A percentile compares a stretch with the other conserved stretches of the same genome.
phyloP scores from a whole-genome alignment of 2,113 vertebrate species.

The Spilogale gracilis region DNA sequence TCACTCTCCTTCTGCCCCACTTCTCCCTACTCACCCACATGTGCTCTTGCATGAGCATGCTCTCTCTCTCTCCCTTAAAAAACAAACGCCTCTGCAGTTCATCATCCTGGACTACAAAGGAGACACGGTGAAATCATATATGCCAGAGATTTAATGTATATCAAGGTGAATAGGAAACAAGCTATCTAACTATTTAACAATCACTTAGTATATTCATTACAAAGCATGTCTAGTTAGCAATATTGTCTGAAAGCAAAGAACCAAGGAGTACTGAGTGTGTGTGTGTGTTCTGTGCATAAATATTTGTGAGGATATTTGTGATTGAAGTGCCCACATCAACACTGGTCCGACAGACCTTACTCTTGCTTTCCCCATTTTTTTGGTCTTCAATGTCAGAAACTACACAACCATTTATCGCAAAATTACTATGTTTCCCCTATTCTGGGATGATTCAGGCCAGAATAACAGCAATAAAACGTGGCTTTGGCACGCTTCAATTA shows the following conservation, averaged over 20 bases:
- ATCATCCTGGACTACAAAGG: not conserved
- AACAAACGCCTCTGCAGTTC: not conserved
- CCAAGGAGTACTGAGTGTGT: not conserved
- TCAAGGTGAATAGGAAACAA: not conserved
- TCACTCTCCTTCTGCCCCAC: too few species aligned
- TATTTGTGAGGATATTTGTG: not conserved
- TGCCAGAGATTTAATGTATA: not conserved
- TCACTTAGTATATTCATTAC: not conserved
- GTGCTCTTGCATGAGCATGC: rapidly evolving
- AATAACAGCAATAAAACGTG: not conserved
- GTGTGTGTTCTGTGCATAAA: not conserved
- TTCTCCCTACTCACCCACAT: not conserved
- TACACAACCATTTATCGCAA: not conserved
- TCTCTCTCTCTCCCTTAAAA: not conserved
- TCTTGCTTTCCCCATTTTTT: not conserved
- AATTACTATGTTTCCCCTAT: not conserved
- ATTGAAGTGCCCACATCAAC: not conserved
- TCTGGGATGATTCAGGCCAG: not conserved
- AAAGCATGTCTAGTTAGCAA: not conserved
- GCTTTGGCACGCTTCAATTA: not conserved
- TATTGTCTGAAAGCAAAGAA: not conserved
- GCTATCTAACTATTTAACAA: not conserved
- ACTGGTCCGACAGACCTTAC: not conserved
- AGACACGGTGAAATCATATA: not conserved
- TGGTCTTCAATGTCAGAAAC: not conserved